Evolutionary conservation across 2,888 invertebrate species (phyloP), one percentile per base, ranked within the genome.

Genomic region (Nemoura dubitans): DNA sequence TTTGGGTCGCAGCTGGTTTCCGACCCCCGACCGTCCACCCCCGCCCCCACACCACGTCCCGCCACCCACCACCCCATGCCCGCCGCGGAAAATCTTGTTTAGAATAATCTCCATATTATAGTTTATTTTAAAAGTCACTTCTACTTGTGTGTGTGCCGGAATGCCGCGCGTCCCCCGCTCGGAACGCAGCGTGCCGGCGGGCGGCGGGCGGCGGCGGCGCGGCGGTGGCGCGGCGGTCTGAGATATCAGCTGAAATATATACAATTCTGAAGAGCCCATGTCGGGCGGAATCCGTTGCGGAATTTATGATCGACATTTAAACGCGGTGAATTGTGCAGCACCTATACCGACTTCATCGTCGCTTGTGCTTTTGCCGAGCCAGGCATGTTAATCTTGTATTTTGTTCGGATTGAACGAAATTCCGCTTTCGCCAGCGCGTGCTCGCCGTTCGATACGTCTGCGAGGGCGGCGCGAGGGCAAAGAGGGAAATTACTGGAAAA

Each of bases 1-100:
- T 81, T 81, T 81, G 30, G 81, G 81, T 81, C 28, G 81, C 81
- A 81, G 81, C 81, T 81, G 81, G 29, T 30, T 81, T 30, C 30
- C 25, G n/a, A 28, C n/a, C 81, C 30, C 28, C 28, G 36, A 59
- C 59, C 2, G 21, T 1, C 59, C 59, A 3, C 14, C 21, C 59
- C 59, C 59, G 5, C 36, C 36, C 36, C 36, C 10, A 36, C 36
- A n/a, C n/a, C n/a, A n/a, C 36, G 5, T 36, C 36, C 36, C 36
- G 36, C 36, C 36, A 36, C 36, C 36, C 36, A 36, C 78, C 27
- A 30, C 36, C 36, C 10, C 36, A 36, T 36, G 5, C 36, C 36
- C 36, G 36, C 36, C 36, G 36, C 28, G 5, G 81, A 81, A 81
- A 81, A 30, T 81, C 81, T 81, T 81, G 81, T 81, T 81, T 81